Evolutionary conservation across 2,113 vertebrate genomes (phyloP).

Genomic region (Lanius ludovicianus): DNA sequence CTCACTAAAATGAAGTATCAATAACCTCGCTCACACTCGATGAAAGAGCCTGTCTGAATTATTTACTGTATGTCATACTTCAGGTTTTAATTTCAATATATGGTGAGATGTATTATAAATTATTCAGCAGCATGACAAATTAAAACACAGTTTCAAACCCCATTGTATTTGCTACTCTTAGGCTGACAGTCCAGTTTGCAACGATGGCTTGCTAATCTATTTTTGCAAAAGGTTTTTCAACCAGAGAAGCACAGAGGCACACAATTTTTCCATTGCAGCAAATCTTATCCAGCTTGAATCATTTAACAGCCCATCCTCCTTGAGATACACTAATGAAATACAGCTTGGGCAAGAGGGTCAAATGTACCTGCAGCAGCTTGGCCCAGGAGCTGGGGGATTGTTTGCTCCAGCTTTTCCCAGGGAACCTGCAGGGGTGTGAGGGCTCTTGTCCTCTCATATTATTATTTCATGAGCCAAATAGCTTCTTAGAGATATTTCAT

Average conservation of each 20-base stretch:
- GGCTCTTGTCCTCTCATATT: neutral
- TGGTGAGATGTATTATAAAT: slow-evolving; percentile 44
- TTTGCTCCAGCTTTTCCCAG: neutral
- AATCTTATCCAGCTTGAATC: slow-evolving; percentile 42
- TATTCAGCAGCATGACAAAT: slow-evolving; percentile 42
- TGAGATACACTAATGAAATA: neutral
- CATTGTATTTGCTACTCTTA: neutral
- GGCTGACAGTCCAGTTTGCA: neutral
- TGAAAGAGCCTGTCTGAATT: slow-evolving; percentile 77
- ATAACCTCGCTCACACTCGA: slow-evolving; percentile 67
- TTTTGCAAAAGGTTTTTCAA: neutral
- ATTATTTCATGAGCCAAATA: neutral
- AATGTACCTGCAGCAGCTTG: neutral
- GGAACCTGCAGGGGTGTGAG: neutral
- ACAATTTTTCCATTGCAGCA: slow-evolving; percentile 28
- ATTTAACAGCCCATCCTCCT: slow-evolving; percentile 42
- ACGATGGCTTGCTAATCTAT: neutral
- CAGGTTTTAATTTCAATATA: slow-evolving; percentile 65
- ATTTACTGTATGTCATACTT: slow-evolving; percentile 80
- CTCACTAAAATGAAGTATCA: slow-evolving; percentile 69
- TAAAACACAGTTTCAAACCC: slow-evolving; percentile 26
- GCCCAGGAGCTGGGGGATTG: fast-evolving
- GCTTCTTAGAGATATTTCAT: neutral
- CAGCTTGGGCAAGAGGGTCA: slow-evolving; percentile 31
- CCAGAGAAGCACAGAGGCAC: neutral